Evolutionary conservation across 1,140 invertebrate species (phyloP), one percentile per base, ranked within the genome.

Genomic region (Zophobas atratus): DNA sequence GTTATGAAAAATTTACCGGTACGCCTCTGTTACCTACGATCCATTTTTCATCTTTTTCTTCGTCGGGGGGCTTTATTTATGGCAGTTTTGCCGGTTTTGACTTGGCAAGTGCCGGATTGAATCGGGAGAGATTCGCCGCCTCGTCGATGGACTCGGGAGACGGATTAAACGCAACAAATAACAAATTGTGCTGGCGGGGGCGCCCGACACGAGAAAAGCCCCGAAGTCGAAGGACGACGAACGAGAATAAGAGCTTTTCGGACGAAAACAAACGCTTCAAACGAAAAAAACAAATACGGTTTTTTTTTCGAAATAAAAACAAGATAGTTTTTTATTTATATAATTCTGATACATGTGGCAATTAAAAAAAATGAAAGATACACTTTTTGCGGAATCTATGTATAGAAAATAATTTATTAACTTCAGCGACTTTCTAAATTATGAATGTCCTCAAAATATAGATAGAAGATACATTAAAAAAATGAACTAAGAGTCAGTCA

Each of bases 1-100:
- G 38, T 43, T 67, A 67, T 67, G 33, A 67, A 67, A 67, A 67
- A 67, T 67, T 67, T 4, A 67, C 60, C n/a, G 20, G 5, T 32
- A n/a, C 38, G 60, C 38, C 38, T 43, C 60, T 41, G 4, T 20
- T 41, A 67, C 60, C 60, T 67, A 43, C 20, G 3, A 36, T 67
- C 33, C 60, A 43, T 67, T 67, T 67, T 67, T 67, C 60, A 41
- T 67, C 60, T 20, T 67, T 3, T 20, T 20, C 49, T 4, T 51
- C 49, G 49, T 2, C 43, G 3, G 3, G 43, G 6, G 43, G 43
- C 3, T 20, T 20, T 20, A 20, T 20, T 20, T 20, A 20, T 20
- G 20, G 20, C 20, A 20, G 20, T 20, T 20, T 55, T 55, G 53
- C 53, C 1, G 35, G 6, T 46, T 46, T 8, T 20, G 51, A 53